Evolutionary conservation across 2,888 invertebrate species (phyloP), one percentile per base, ranked within the genome.

Genomic region (Gasteruption jaculator): DNA sequence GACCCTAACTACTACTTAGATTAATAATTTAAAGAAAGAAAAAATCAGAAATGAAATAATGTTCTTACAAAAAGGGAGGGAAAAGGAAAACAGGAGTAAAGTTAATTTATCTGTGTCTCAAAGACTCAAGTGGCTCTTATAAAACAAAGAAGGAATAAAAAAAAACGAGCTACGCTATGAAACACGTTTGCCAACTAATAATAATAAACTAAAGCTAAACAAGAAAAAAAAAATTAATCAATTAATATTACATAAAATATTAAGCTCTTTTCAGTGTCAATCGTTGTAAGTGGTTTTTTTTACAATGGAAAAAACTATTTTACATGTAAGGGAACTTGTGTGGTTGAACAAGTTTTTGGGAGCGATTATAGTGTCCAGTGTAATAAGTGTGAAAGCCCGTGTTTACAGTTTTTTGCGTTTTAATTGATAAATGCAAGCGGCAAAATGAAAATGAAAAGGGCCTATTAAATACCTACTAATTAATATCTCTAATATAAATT

Each of bases 141-240:
- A 41, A 39, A 36, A 41, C 36, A 49, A 48, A 45, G 1, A 33
- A 32, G 12, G 37, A 29, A 34, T 26, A 34, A 45, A 30, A 38
- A 32, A 31, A 40, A 43, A 41, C n/a, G n/a, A n/a, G 27, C 51
- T 54, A 49, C 50, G 41, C 45, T 48, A 44, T 53, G 51, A 52
- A 53, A 59, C 53, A 58, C 53, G 53, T 61, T 61, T 63, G 63
- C 63, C 62, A 63, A 63, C 60, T 62, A 63, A 59, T 57, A 63
- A 56, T 58, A 59, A 61, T 59, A 56, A 61, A 53, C 52, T 58
- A 61, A 54, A 56, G 48, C 48, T 48, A 52, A 48, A 46, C 47
- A 15, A 46, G 43, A 38, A 51, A 53, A 49, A 46, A 50, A 54
- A 55, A 62, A 61, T 55, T 59, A 62, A 63, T 52, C 57, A 50